phyloP scores from a whole-genome alignment of 2,113 vertebrate genomes.

The Sebastes fasciatus region DNA sequence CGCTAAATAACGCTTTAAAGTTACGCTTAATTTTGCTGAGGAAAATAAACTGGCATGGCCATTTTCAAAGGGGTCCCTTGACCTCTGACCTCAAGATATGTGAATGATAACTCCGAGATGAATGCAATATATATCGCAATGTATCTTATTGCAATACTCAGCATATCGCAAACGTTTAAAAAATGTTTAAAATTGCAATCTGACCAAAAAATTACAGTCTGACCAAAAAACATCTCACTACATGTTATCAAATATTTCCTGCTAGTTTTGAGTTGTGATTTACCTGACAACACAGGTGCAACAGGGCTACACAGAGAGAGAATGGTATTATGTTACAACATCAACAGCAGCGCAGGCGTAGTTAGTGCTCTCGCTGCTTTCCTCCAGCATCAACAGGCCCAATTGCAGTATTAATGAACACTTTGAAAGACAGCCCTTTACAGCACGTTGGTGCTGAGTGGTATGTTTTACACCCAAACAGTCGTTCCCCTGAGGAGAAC shows the following conservation, averaged over 20 bases:
- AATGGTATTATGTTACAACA: conserved; percentile 6
- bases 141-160: too few relatives aligned
- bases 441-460: conserved; percentile 48
- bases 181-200: too few relatives aligned
- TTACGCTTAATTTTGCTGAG: too few relatives aligned
- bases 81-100: too few relatives aligned
- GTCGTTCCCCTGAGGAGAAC: conserved; percentile 30
- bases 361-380: conserved; percentile 35
- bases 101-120: too few relatives aligned
- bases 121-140: too few relatives aligned
- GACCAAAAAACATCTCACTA: not conserved
- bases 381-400: conserved; percentile 35
- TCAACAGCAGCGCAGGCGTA: conserved; percentile 34
- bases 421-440: conserved; percentile 41
- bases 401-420: conserved; percentile 29
- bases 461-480: conserved; percentile 62
- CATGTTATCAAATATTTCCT: conserved; percentile 1
- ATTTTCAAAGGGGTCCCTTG: too few relatives aligned
- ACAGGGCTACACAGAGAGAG: conserved; percentile 10
- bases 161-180: too few relatives aligned
- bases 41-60: too few relatives aligned
- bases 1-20: too few relatives aligned
- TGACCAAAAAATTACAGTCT: not conserved
- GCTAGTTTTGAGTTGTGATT: conserved; percentile 3
- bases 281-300: conserved; percentile 15